These are phyloP conservation scores for Cetonia aurata DNA, from an alignment of 2,888 invertebrate species.

Conservation along the genomic window DNA sequence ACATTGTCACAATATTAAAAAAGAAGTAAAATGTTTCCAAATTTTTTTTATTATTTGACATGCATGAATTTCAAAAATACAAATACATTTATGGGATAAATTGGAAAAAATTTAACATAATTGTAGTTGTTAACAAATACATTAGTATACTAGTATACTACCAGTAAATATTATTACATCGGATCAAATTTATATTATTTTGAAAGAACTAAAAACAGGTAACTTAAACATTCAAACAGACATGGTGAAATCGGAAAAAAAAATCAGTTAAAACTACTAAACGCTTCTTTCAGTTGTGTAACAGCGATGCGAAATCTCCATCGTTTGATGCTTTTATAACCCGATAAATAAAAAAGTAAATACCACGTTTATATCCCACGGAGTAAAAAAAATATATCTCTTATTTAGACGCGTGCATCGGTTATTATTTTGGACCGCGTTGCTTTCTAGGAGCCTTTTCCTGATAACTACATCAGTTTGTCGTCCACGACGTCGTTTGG, in stretches of 20 bases:
- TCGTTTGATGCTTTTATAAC: not conserved
- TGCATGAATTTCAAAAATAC: slow-evolving; percentile 37
- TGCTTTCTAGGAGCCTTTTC: slow-evolving; percentile 30
- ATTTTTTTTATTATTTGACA: slow-evolving; percentile 16
- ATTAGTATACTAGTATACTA: not conserved
- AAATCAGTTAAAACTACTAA: slow-evolving; percentile 16
- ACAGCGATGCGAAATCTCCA: no score
- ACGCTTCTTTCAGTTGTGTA: not conserved
- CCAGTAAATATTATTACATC: slow-evolving; percentile 15
- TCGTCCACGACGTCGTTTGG: not conserved
- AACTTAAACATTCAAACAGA: slow-evolving; percentile 17
- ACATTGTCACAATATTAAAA: not conserved
- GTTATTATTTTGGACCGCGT: slow-evolving; percentile 29
- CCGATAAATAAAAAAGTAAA: slow-evolving; percentile 3
- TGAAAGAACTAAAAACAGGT: slow-evolving; percentile 17
- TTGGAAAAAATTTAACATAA: slow-evolving; percentile 32
- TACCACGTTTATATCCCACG: slow-evolving; percentile 36
- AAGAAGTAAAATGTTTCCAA: not conserved
- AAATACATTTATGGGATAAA: slow-evolving; percentile 32
- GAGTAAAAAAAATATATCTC: slow-evolving; percentile 37
- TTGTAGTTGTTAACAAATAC: slow-evolving; percentile 8
- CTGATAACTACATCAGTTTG: slow-evolving; percentile 13
- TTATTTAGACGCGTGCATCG: slow-evolving; percentile 24
- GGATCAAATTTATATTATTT: slow-evolving; percentile 19
- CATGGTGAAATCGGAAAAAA: slow-evolving; percentile 4